A percentile compares a stretch with the other conserved stretches of the same genome.
These are phyloP conservation scores for Promerops cafer DNA, from an alignment of 2,113 vertebrate species.

Conservation along the genomic window DNA sequence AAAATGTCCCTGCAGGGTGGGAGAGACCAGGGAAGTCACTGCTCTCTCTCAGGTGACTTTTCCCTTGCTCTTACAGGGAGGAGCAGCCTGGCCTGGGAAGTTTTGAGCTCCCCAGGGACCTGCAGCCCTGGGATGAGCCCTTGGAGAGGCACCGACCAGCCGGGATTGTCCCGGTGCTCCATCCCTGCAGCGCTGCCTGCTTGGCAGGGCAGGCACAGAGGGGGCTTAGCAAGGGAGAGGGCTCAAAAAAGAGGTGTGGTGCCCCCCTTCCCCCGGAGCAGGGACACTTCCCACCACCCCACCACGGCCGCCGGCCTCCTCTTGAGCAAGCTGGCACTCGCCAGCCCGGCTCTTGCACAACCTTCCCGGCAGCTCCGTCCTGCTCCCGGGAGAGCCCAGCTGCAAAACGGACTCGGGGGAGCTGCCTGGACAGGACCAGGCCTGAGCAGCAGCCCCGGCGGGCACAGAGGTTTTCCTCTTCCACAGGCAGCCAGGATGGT, in stretches of 20 bases:
- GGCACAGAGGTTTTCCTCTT: background rate
- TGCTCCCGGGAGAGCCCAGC: background rate
- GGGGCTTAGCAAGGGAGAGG: background rate
- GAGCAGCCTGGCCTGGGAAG: background rate
- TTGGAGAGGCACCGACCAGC: fast-evolving
- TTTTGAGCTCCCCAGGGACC: background rate
- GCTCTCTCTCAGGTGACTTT: background rate
- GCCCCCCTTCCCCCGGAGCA: fast-evolving
- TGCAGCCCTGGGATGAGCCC: background rate
- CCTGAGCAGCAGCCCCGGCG: background rate
- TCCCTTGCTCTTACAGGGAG: fast-evolving
- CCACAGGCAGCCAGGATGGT: background rate
- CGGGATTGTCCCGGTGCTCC: background rate
- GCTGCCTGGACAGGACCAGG: fast-evolving
- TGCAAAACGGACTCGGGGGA: fast-evolving
- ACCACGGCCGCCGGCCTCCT: background rate
- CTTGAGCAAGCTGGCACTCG: background rate
- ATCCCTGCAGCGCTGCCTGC: background rate
- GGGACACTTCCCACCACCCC: fast-evolving
- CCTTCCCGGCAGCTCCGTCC: background rate
- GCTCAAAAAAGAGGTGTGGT: fast-evolving
- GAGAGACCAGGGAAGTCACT: background rate
- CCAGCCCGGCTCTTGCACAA: background rate
- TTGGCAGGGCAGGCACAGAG: background rate
- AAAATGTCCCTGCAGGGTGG: background rate